Base-by-base conservation (phyloP, 2,888 invertebrate species). In the Taenaris catops region DNA sequence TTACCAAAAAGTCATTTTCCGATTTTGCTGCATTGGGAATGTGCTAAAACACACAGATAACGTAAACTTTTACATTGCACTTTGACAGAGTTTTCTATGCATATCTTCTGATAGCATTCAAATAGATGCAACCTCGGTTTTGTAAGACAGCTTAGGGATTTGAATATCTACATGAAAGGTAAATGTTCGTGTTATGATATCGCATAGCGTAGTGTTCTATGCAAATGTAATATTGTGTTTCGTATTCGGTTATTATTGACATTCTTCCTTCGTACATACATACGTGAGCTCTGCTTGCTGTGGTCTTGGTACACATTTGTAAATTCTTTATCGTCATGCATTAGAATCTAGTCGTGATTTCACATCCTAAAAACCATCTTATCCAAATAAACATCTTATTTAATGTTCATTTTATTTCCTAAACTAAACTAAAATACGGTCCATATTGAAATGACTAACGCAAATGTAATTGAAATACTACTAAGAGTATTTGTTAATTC, bases 211-310 rank as follows among this genome's bases (percentile, higher is more conserved):
- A 18, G 38, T 48, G 49, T 53, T 40, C 32, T 44, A 53, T 53
- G 51, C 44, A 51, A 51, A 53, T 53, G 51, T 51, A 46, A 51
- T 48, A 44, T 46, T 44, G 41, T 51, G 46, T 44, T 39, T 40
- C 25, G 40, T 44, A 46, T 31, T 31, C 14, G 4, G 31, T 23
- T 31, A 23, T 21, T 23, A 26, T 27, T 27, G 27, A 10, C 19
- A 11, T 27, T 27, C 27, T 19, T 27, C 7, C 10, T 17, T 8
- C 10, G 17, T 17, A 27, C n/a, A 14, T 14, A 14, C 19, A 7
- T 19, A 7, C 14, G 21, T 21, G 19, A 3, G 7, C 19, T 19
- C 7, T 19, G 19, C 3, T 14, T 29, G 20, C 21, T 14, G 12
- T 20, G 5, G 11, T 27, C 7, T 5, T 11, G 8, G 12, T n/a